phyloP scores from a whole-genome alignment of 2,797 vertebrate species.

The Percopsis omiscomaycus region DNA sequence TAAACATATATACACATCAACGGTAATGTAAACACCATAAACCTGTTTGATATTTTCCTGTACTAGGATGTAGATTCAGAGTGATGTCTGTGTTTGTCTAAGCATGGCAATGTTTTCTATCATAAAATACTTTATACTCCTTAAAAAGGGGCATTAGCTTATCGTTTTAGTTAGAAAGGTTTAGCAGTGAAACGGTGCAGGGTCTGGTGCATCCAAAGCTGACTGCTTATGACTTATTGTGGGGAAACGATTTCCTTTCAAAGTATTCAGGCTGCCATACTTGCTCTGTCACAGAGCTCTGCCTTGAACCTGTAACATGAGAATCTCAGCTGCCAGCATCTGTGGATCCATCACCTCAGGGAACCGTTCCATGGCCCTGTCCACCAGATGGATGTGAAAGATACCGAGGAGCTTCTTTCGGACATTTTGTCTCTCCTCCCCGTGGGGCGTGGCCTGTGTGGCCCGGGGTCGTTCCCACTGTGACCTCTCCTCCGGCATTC shows the following conservation, averaged over 20 bases:
- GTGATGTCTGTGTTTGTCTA: no score
- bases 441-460: conserved; percentile 3
- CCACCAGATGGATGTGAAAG: conserved; percentile 73
- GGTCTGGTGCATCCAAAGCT: no score
- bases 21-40: no score
- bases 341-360: conserved; percentile 73
- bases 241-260: neutral
- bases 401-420: conserved; percentile 75
- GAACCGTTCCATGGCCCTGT: conserved; percentile 72
- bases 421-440: conserved; percentile 57
- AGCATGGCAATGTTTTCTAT: no score
- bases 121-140: no score
- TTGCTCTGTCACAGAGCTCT: conserved; percentile 30
- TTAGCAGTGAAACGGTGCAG: no score
- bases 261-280: neutral
- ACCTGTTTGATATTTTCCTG: no score
- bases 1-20: no score
- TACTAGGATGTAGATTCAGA: no score
- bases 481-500: neutral
- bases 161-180: no score
- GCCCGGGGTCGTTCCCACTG: conserved; percentile 40
- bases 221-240: no score
- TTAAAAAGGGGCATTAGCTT: no score
- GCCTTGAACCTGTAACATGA: conserved; percentile 69
- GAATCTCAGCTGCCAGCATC: conserved; percentile 70